phyloP scores from a whole-genome alignment of 1,140 invertebrate species.

The Notospermus geniculatus region DNA sequence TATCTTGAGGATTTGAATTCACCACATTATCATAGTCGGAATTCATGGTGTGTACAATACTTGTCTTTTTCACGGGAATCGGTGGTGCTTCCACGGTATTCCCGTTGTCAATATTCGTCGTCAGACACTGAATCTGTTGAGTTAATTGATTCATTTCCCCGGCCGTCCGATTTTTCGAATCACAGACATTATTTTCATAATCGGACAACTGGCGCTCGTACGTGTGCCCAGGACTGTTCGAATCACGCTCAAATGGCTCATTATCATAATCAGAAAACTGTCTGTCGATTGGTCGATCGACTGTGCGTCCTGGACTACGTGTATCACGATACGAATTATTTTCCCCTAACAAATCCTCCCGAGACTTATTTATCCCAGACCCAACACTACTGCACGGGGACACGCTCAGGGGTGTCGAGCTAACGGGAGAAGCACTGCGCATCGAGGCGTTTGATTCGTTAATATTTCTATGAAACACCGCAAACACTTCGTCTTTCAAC shows the following conservation, averaged over 20 bases:
- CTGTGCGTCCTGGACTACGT: too few relatives aligned
- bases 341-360: constrained; percentile 19
- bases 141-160: constrained; percentile 48
- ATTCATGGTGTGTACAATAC: neutral
- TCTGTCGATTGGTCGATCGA: too few relatives aligned
- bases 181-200: too few relatives aligned
- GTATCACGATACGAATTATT: too few relatives aligned
- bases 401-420: constrained; percentile 11
- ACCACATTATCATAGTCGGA: constrained; percentile 7
- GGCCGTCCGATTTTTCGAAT: constrained; percentile 20
- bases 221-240: too few relatives aligned
- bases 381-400: constrained; percentile 45
- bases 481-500: constrained; percentile 8
- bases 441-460: neutral
- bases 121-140: constrained; percentile 41
- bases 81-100: constrained; percentile 5
- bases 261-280: too few relatives aligned
- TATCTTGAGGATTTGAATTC: too few relatives aligned
- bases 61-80: neutral
- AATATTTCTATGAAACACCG: neutral
- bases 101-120: constrained; percentile 41
- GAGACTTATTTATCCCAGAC: constrained; percentile 13
- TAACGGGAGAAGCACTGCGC: neutral
- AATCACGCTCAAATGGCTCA: too few relatives aligned
- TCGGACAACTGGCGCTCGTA: too few relatives aligned